Conservation (phyloP, 2,888 invertebrate species). For the Sarcophaga carnaria region DNA sequence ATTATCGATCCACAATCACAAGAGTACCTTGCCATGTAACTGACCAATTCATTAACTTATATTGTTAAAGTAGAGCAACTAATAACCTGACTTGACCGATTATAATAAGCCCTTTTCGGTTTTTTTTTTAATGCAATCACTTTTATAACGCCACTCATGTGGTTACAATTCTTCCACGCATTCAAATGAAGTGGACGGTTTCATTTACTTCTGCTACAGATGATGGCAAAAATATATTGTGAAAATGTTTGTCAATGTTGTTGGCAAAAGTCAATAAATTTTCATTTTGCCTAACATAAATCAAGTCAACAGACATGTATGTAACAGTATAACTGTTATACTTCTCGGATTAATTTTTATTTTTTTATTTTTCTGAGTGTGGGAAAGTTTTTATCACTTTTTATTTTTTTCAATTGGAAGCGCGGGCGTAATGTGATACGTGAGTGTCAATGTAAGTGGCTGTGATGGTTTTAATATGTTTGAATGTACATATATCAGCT, state of each 20-base stretch:
- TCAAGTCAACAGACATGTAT: constrained; percentile 61
- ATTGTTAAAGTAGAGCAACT: not conserved
- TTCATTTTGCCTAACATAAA: constrained; percentile 64
- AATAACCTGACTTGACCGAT: not conserved
- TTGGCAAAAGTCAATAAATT: constrained; percentile 68
- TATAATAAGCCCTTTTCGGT: not conserved
- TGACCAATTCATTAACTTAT: not conserved
- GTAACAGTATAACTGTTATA: constrained; percentile 56
- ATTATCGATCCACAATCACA: too few relatives aligned
- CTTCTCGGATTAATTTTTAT: constrained; percentile 33
- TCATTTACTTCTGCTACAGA: constrained; percentile 24
- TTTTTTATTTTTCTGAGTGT: constrained; percentile 2
- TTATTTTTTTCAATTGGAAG: not conserved
- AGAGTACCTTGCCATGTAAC: too few relatives aligned
- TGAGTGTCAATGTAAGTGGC: not conserved
- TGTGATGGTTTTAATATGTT: constrained; percentile 33
- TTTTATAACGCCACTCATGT: constrained; percentile 43
- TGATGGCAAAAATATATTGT: not conserved
- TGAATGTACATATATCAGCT: constrained; percentile 14
- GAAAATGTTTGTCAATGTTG: constrained; percentile 47
- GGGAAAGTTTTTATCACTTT: not conserved
- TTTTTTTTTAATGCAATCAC: constrained; percentile 6
- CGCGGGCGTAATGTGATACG: not conserved
- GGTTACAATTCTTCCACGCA: constrained; percentile 33
- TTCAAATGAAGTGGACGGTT: constrained; percentile 43